These are phyloP conservation scores for Dinothrombium tinctorium DNA, from an alignment of 1,140 invertebrate genomes.

Conservation along the genomic window DNA sequence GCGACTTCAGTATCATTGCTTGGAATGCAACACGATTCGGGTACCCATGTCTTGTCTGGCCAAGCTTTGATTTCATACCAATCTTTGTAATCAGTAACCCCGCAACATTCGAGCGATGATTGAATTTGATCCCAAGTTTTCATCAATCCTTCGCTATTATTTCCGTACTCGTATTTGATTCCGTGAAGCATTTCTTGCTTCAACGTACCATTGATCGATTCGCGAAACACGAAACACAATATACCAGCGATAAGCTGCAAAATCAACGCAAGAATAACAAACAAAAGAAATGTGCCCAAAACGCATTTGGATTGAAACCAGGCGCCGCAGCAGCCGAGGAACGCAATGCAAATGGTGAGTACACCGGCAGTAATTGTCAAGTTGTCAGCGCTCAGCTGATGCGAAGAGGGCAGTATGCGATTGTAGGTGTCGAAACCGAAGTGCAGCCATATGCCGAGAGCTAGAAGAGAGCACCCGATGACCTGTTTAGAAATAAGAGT, in stretches of 20 bases:
- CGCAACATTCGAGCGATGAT: constrained; percentile 48
- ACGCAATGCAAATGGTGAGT: constrained; percentile 41
- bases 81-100: constrained; percentile 51
- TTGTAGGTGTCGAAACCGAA: constrained; percentile 41
- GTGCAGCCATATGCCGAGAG: constrained; percentile 42
- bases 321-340: constrained; percentile 53
- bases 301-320: constrained; percentile 53
- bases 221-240: constrained; percentile 47
- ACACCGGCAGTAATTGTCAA: constrained; percentile 39
- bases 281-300: constrained; percentile 48
- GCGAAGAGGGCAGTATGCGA: constrained; percentile 40
- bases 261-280: constrained; percentile 52
- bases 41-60: constrained; percentile 42
- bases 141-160: constrained; percentile 30
- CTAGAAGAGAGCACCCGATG: constrained; percentile 43
- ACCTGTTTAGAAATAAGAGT: constrained; percentile 28
- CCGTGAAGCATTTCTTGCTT: constrained; percentile 38
- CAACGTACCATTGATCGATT: constrained; percentile 29
- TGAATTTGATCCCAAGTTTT: constrained; percentile 48
- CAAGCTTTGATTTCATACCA: constrained; percentile 59
- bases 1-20: neutral
- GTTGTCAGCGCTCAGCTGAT: constrained; percentile 38
- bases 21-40: constrained; percentile 48
- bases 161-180: constrained; percentile 37
- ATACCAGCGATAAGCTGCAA: constrained; percentile 49